phyloP scores from a whole-genome alignment of 2,113 vertebrate species.

The Ictalurus furcatus region DNA sequence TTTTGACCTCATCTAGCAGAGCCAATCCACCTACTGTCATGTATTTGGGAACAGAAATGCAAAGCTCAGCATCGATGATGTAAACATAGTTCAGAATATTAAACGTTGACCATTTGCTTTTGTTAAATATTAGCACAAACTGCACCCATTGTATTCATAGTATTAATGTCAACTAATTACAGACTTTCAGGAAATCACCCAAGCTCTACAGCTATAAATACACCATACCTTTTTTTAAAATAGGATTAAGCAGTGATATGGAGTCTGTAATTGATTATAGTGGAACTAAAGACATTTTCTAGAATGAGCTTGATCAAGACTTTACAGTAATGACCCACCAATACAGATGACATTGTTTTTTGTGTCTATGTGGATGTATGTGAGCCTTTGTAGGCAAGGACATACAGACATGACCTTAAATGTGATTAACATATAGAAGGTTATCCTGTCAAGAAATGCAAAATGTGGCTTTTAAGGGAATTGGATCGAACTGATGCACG shows the following conservation, averaged over 20 bases:
- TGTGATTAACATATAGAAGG: slow-evolving; percentile 42
- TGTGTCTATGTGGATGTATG: slow-evolving; percentile 28
- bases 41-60: not conserved
- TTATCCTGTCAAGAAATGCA: not conserved
- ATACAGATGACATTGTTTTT: slow-evolving; percentile 2
- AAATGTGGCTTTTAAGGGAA: slow-evolving; percentile 47
- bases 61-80: not conserved
- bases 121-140: not conserved
- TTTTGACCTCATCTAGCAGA: not conserved
- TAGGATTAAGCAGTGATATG: not conserved
- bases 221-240: not conserved
- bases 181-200: not conserved
- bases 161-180: not conserved
- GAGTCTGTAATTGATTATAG: not conserved
- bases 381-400: slow-evolving; percentile 11
- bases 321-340: not conserved
- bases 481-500: slow-evolving; percentile 23
- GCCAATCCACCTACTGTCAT: not conserved
- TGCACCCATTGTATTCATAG: not conserved
- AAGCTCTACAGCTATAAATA: not conserved
- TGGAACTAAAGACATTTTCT: not conserved
- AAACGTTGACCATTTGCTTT: not conserved
- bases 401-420: slow-evolving; percentile 14
- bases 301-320: not conserved
- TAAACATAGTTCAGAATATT: not conserved